Evolutionary conservation across 2,888 invertebrate genomes (phyloP).

Genomic region (Parnassius apollo): DNA sequence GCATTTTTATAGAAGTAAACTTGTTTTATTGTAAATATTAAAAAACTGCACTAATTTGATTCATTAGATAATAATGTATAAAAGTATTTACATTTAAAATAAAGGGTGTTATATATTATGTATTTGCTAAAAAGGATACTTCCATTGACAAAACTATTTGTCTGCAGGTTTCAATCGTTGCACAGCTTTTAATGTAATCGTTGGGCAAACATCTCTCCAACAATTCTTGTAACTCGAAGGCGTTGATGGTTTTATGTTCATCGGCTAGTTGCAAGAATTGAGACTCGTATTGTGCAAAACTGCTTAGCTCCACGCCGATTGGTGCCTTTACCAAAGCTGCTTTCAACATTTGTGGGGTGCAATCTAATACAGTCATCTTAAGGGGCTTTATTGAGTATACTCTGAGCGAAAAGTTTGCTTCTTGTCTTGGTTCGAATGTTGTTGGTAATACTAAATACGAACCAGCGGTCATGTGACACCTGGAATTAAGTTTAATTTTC

Average conservation of each 20-base stretch:
- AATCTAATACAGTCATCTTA: conserved; percentile 87
- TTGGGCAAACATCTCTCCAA: conserved; percentile 95
- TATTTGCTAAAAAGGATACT: conserved; percentile 82
- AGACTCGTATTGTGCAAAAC: conserved; percentile 92
- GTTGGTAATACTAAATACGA: conserved; percentile 93
- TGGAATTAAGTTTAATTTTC: conserved; percentile 36
- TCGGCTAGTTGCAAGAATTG: conserved; percentile 94
- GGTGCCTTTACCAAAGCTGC: conserved; percentile 89
- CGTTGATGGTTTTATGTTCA: conserved; percentile 93
- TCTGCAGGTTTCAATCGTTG: conserved; percentile 94
- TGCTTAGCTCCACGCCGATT: conserved; percentile 84
- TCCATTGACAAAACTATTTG: conserved; percentile 94
- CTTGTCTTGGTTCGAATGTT: conserved; percentile 94
- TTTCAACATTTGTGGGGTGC: conserved; percentile 85
- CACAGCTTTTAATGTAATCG: conserved; percentile 96
- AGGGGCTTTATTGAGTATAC: conserved; percentile 89
- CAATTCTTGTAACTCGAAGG: conserved; percentile 94
- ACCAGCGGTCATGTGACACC: conserved; percentile 90
- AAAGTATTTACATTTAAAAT: no score
- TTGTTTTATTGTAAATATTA: no score
- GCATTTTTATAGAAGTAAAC: no score
- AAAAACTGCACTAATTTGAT: no score
- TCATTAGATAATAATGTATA: no score
- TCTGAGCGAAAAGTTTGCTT: conserved; percentile 92
- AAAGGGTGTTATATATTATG: no score